Evolutionary conservation across 2,113 vertebrate species (phyloP), one percentile per base, ranked within the genome.

Genomic region (Hiodon alosoides): DNA sequence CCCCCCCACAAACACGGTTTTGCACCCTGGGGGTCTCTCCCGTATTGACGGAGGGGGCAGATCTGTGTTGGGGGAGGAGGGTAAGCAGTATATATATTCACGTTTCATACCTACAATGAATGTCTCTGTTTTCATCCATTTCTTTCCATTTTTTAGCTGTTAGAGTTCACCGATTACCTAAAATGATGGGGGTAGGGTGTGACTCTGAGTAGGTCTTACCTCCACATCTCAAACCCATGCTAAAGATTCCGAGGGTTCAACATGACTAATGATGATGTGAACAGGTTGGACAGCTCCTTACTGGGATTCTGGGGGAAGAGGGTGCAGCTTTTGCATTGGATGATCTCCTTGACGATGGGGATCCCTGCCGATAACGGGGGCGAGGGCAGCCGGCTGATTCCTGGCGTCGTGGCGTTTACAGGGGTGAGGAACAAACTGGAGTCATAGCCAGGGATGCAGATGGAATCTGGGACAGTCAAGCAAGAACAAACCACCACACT

Each of bases 221-320:
- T 31, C 31, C 31, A 31, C 31, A 31, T 31, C 59, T 5, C 59
- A n/a, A 61, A n/a, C 5, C 17, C 60, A 17, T 7, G 16, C 31
- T 31, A 31, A 31, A 31, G 31, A 31, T 31, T 31, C 31, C 31
- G 31, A 2, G 31, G 31, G 31, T 31, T 31, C 31, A 31, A 31
- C 31, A 31, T 31, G 31, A 31, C 2, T 31, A 31, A 31, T 31
- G 31, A 31, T 31, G 31, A 31, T 31, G 31, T 31, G 31, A 31
- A 2, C 31, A 31, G 31, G 1, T 31, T 31, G 31, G 31, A 31
- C 31, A 31, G 31, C 31, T 31, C 31, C 95, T 96, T 90, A 99
- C 97, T 98, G 82, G 96, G 95, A 86, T 98, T 99, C 85, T 94
- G 96, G 76, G 97, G 96, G 74, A 99, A 98, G 70, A 98, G 94